Conservation (phyloP, 2,888 invertebrate genomes). For the Xylota segnis region DNA sequence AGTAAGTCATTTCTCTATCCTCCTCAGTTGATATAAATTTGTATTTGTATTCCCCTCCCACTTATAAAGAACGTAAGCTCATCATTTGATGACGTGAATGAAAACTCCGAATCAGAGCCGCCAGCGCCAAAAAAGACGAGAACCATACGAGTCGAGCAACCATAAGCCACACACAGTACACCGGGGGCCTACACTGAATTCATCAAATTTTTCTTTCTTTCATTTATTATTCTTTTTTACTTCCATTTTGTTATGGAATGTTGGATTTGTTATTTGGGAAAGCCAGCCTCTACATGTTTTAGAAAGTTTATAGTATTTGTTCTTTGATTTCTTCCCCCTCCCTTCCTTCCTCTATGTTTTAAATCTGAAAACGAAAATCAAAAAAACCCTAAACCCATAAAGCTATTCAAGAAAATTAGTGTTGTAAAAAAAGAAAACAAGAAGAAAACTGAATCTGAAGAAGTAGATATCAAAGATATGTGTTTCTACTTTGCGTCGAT, state of each 20-base stretch:
- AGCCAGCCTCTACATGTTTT: constrained; percentile 37
- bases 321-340: constrained; percentile 20
- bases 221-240: constrained; percentile 1
- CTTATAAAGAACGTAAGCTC: constrained; percentile 50
- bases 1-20: constrained; percentile 66
- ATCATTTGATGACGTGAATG: constrained; percentile 64
- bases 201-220: constrained; percentile 37
- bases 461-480: constrained; percentile 65
- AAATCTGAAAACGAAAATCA: constrained; percentile 30
- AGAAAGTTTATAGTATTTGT: constrained; percentile 58
- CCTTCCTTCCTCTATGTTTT: no score
- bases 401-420: constrained; percentile 42
- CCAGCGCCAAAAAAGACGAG: constrained; percentile 70
- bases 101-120: constrained; percentile 57
- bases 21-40: not conserved
- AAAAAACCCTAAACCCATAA: constrained; percentile 11
- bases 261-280: constrained; percentile 34
- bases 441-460: constrained; percentile 43
- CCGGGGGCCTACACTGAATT: constrained; percentile 18
- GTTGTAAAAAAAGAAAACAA: constrained; percentile 38
- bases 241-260: constrained; percentile 48
- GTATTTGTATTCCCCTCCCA: not conserved
- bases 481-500: constrained; percentile 43
- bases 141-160: constrained; percentile 55
- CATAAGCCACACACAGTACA: constrained; percentile 16